phyloP scores from a whole-genome alignment of 2,113 vertebrate species.

The Percina caprodes region DNA sequence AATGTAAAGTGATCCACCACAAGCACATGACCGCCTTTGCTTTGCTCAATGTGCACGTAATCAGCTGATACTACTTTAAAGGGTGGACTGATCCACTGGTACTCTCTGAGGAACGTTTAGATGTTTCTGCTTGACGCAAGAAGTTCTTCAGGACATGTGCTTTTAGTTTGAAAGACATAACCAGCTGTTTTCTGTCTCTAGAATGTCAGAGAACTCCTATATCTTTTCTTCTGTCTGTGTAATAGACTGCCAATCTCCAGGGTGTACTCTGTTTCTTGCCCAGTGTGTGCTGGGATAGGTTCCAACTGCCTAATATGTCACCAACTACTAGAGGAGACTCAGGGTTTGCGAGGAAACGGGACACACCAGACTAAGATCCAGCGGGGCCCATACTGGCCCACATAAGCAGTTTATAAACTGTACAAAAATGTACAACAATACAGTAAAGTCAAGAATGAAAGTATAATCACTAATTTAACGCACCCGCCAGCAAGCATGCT shows the following conservation, averaged over 20 bases:
- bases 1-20: not conserved
- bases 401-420: not conserved
- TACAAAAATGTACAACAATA: not conserved
- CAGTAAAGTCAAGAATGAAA: not conserved
- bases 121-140: not conserved
- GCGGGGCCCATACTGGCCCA: not conserved
- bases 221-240: not conserved
- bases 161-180: conserved; percentile 14
- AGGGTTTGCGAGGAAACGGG: not conserved
- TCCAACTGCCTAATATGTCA: not conserved
- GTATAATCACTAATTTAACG: not conserved
- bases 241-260: not conserved
- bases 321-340: not conserved
- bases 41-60: not conserved
- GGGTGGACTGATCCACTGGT: not conserved
- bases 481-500: not conserved
- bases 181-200: not conserved
- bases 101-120: not conserved
- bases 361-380: not conserved
- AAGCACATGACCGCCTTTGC: conserved; percentile 11
- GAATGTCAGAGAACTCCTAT: not conserved
- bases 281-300: not conserved
- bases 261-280: not conserved
- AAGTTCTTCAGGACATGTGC: not conserved
- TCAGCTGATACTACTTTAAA: not conserved